phyloP scores from a whole-genome alignment of 2,797 vertebrate species.

The Steatocranus sp. region DNA sequence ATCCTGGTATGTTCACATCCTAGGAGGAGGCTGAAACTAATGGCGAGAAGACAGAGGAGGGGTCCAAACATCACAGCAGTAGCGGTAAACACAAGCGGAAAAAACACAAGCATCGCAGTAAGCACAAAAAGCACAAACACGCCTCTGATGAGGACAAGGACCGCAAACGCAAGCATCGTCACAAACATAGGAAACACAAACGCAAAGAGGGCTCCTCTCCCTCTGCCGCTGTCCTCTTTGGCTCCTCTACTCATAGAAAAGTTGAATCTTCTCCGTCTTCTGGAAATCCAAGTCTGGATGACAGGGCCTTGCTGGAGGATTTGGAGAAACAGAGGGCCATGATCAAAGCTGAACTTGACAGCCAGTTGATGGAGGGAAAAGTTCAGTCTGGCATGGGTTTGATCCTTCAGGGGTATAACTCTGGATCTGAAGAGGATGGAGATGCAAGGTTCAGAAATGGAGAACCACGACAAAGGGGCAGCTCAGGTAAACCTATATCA shows the following conservation, averaged over 20 bases:
- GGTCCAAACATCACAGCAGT: conserved; percentile 70
- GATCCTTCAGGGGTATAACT: conserved; percentile 97
- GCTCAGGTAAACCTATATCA: conserved; percentile 64
- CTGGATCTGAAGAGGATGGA: conserved; percentile 94
- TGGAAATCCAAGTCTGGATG: conserved; percentile 85
- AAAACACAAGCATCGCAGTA: conserved; percentile 98
- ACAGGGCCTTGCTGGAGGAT: conserved; percentile 93
- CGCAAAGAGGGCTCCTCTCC: conserved; percentile 86
- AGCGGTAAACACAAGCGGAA: conserved; percentile 93
- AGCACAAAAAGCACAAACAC: conserved; percentile 99
- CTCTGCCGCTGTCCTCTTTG: conserved; percentile 31
- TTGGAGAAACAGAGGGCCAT: conserved; percentile 97
- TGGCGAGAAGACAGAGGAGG: conserved; percentile 74
- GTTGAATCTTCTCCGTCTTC: conserved; percentile 67
- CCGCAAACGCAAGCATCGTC: conserved; percentile 93
- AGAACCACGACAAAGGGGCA: conserved; percentile 79
- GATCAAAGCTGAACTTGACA: conserved; percentile 98
- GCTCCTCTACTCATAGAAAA: conserved; percentile 54
- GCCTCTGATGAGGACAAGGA: conserved; percentile 92
- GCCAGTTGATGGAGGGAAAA: conserved; percentile 90
- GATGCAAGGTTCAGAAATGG: conserved; percentile 89
- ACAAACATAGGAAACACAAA: conserved; percentile 98
- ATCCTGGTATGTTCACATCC: background rate
- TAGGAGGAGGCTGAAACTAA: conserved; percentile 69
- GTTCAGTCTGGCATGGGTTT: conserved; percentile 97